These are phyloP conservation scores for Elaphurus davidianus DNA, from an alignment of 2,113 vertebrate species.

Conservation along the genomic window DNA sequence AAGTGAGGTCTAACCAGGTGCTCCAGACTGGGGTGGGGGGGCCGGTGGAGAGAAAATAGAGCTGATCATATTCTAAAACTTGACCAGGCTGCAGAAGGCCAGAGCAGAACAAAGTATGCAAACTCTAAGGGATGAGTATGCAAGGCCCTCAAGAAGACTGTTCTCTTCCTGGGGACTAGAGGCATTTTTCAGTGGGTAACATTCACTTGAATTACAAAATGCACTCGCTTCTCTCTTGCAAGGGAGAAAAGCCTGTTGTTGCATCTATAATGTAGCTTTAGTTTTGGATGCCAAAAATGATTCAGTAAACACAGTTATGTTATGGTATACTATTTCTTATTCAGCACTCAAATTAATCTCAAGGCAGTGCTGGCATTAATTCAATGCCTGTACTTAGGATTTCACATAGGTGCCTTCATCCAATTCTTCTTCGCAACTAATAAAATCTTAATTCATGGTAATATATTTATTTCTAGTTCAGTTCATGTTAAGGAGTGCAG, in stretches of 20 bases:
- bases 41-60: conserved; percentile 34
- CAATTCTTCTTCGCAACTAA: conserved; percentile 78
- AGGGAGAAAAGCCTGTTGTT: conserved; percentile 75
- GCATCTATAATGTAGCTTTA: conserved; percentile 77
- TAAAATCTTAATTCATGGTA: conserved; percentile 84
- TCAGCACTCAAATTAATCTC: conserved; percentile 84
- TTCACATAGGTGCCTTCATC: conserved; percentile 80
- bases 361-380: conserved; percentile 79
- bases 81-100: conserved; percentile 41
- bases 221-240: conserved; percentile 68
- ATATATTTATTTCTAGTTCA: conserved; percentile 84
- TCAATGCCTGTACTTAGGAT: conserved; percentile 78
- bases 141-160: background rate
- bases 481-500: conserved; percentile 78
- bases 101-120: background rate
- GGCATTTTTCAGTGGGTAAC: conserved; percentile 71
- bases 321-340: conserved; percentile 80
- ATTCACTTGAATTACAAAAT: conserved; percentile 79
- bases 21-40: background rate
- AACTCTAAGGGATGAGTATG: background rate
- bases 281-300: conserved; percentile 81
- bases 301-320: conserved; percentile 81
- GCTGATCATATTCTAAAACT: conserved; percentile 28
- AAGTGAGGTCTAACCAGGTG: conserved; percentile 55
- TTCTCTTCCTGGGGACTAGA: conserved; percentile 43